phyloP scores from a whole-genome alignment of 1,140 invertebrate species.

The Babylonia areolata region DNA sequence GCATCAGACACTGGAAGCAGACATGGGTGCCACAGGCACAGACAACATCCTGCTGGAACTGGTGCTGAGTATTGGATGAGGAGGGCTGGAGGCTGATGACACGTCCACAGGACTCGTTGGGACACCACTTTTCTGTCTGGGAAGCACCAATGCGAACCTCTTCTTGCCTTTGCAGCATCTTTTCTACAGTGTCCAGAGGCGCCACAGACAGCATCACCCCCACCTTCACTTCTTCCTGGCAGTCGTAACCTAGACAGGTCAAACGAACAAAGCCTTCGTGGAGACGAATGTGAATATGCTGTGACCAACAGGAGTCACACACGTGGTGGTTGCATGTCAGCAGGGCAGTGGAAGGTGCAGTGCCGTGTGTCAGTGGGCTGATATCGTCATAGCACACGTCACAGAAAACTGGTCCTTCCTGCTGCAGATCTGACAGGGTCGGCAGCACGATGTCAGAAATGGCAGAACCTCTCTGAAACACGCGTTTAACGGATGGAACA shows the following conservation, averaged over 20 bases:
- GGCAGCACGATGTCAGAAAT: not conserved
- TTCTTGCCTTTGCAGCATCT: constrained; percentile 22
- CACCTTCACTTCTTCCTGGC: constrained; percentile 24
- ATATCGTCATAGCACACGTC: constrained; percentile 45
- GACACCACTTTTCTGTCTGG: constrained; percentile 43
- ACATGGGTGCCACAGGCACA: constrained; percentile 31
- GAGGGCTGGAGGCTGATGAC: constrained; percentile 23
- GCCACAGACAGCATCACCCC: constrained; percentile 33
- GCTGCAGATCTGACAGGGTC: not conserved
- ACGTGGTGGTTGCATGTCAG: constrained; percentile 38
- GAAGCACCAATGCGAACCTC: constrained; percentile 13
- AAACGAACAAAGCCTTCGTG: constrained; percentile 25
- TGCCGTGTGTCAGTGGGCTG: not conserved
- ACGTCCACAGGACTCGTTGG: constrained; percentile 38
- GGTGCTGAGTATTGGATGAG: not conserved
- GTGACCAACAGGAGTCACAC: constrained; percentile 42
- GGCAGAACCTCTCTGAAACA: not conserved
- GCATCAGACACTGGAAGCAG: constrained; percentile 25
- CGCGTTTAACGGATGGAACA: constrained; percentile 5
- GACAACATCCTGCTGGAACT: constrained; percentile 26
- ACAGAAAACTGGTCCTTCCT: constrained; percentile 38
- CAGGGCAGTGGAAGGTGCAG: constrained; percentile 23
- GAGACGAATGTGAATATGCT: constrained; percentile 31
- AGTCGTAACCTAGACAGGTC: constrained; percentile 44
- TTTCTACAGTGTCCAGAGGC: constrained; percentile 29